A percentile compares a stretch with the other conserved stretches of the same genome.
Conservation (phyloP, 2,113 vertebrate genomes). For the Symphodus melops region DNA sequence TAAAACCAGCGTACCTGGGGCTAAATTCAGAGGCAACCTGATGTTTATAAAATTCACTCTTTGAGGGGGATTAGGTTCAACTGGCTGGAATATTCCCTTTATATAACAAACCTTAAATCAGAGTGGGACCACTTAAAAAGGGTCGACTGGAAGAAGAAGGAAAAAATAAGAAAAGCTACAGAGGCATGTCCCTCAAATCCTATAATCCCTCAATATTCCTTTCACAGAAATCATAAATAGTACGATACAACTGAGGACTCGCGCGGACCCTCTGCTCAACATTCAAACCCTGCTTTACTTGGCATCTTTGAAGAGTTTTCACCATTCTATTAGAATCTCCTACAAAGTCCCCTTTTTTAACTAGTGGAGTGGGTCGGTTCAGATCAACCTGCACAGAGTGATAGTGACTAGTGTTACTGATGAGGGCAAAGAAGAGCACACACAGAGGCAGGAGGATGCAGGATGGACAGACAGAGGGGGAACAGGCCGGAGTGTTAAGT, state of each 20-base stretch:
- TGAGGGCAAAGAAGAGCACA: conserved; percentile 38
- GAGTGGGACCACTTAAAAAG: conserved; percentile 31
- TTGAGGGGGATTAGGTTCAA: conserved; percentile 21
- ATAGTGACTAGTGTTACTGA: conserved; percentile 55
- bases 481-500: conserved; percentile 8
- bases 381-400: conserved; percentile 45
- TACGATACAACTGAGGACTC: conserved; percentile 36
- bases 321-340: conserved; percentile 32
- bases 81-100: conserved; percentile 69
- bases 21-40: conserved; percentile 12
- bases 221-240: conserved; percentile 72
- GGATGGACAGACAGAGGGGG: conserved; percentile 12
- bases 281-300: conserved; percentile 22
- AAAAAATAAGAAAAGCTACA: conserved; percentile 18
- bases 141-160: conserved; percentile 4
- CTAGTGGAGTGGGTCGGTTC: conserved; percentile 46
- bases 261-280: conserved; percentile 41
- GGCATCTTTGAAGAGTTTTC: conserved; percentile 21
- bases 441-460: conserved; percentile 8
- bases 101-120: conserved; percentile 20
- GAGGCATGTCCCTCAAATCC: conserved; percentile 25
- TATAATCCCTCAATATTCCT: conserved; percentile 64
- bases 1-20: conserved; percentile 13
- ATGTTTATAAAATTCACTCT: neutral
- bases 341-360: conserved; percentile 36